Conservation (phyloP, 2,888 invertebrate genomes). For the Hirtodrosophila alboralis region DNA sequence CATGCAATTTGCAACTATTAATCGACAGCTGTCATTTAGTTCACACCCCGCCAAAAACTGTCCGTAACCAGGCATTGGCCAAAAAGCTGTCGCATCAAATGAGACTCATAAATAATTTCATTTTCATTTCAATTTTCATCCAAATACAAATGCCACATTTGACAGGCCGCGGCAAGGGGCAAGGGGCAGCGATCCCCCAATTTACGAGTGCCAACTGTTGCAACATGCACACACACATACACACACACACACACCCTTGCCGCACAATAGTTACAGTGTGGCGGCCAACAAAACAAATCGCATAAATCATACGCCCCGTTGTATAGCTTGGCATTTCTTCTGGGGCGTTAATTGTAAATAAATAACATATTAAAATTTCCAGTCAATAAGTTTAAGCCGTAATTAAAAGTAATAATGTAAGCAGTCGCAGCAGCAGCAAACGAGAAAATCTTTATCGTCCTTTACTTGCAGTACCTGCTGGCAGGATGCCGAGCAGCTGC, state of each 20-base stretch:
- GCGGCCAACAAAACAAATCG: constrained; percentile 60
- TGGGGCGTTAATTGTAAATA: constrained; percentile 77
- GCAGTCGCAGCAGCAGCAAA: constrained; percentile 39
- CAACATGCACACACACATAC: constrained; percentile 57
- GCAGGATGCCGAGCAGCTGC: constrained; percentile 51
- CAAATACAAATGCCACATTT: constrained; percentile 55
- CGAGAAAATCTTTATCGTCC: constrained; percentile 22
- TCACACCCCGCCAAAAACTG: constrained; percentile 10
- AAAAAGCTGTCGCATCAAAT: constrained; percentile 72
- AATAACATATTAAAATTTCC: constrained; percentile 80
- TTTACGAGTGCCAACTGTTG: constrained; percentile 70
- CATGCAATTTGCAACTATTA: constrained; percentile 30
- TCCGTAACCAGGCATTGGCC: constrained; percentile 45
- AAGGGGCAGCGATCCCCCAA: constrained; percentile 26
- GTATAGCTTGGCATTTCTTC: constrained; percentile 57
- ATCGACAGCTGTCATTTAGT: constrained; percentile 39
- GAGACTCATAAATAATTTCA: constrained; percentile 72
- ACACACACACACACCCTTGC: too few relatives aligned
- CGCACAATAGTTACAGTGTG: constrained; percentile 45
- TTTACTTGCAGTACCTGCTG: constrained; percentile 50
- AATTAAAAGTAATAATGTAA: constrained; percentile 77
- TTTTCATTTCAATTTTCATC: constrained; percentile 67
- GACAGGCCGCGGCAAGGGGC: constrained; percentile 36
- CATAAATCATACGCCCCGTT: constrained; percentile 77
- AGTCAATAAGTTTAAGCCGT: constrained; percentile 79